Conservation (phyloP, 1,140 invertebrate species). For the Drosophila subpulchrella region DNA sequence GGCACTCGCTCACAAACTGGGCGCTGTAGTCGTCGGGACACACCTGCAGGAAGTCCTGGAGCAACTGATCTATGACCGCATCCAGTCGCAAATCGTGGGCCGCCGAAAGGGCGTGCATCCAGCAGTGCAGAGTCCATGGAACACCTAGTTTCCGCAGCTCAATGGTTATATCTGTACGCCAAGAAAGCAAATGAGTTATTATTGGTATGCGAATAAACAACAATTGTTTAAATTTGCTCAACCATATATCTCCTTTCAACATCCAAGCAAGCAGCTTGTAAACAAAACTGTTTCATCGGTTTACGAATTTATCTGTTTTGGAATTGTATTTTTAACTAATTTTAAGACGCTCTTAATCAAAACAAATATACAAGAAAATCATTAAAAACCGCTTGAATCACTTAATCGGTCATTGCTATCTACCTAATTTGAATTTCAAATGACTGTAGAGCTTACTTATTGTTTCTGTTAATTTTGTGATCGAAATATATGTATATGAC, state of each 20-base stretch:
- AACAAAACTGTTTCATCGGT: conserved; percentile 24
- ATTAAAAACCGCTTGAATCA: conserved; percentile 24
- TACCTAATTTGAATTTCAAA: conserved; percentile 8
- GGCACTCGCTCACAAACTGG: conserved; percentile 95
- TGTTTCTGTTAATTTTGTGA: background rate
- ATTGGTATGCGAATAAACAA: background rate
- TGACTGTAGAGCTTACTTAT: background rate
- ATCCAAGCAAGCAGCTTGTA: conserved; percentile 5
- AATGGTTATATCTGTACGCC: conserved; percentile 90
- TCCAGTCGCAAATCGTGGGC: conserved; percentile 93
- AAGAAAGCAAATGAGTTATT: background rate
- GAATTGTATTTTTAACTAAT: conserved; percentile 15
- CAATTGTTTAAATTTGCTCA: too few species aligned
- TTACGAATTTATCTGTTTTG: conserved; percentile 12
- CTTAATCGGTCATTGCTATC: conserved; percentile 23
- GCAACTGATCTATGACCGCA: conserved; percentile 93
- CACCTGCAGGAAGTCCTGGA: conserved; percentile 95
- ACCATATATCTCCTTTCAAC: conserved; percentile 7
- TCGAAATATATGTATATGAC: background rate
- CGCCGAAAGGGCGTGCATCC: conserved; percentile 95
- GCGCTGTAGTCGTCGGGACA: conserved; percentile 93
- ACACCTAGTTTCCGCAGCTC: conserved; percentile 93
- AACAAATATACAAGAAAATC: conserved; percentile 14
- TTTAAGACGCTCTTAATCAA: conserved; percentile 3
- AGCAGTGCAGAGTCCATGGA: conserved; percentile 95